A percentile compares a stretch with the other conserved stretches of the same genome.
These are phyloP conservation scores for Toxonevra muliebris DNA, from an alignment of 2,888 invertebrate genomes.

Conservation along the genomic window DNA sequence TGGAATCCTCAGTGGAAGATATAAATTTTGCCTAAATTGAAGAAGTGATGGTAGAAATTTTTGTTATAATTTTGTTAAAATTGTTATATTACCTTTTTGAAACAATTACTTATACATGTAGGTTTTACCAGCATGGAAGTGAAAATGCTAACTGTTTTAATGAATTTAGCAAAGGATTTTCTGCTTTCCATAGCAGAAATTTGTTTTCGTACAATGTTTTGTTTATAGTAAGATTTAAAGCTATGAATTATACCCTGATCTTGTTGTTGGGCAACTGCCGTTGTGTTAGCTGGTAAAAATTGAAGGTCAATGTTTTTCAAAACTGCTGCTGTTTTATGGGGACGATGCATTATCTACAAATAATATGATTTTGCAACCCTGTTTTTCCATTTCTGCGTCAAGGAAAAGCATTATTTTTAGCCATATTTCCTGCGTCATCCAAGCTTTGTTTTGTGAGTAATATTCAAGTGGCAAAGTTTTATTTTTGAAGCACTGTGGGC, in stretches of 20 bases:
- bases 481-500: constrained; percentile 33
- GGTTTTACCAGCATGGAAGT: too few species aligned
- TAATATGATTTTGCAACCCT: constrained; percentile 36
- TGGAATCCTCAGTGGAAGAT: too few species aligned
- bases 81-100: too few species aligned
- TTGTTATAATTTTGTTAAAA: too few species aligned
- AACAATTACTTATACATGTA: too few species aligned
- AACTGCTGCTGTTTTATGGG: constrained; percentile 30
- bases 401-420: constrained; percentile 31
- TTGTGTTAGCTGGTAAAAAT: constrained; percentile 35
- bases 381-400: constrained; percentile 36
- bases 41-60: too few species aligned
- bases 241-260: constrained; percentile 27
- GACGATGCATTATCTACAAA: constrained; percentile 38
- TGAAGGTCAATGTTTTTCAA: constrained; percentile 35
- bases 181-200: constrained; percentile 33
- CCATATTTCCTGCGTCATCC: constrained; percentile 39
- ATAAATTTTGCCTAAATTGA: too few species aligned
- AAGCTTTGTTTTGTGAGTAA: constrained; percentile 34
- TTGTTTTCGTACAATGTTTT: constrained; percentile 36
- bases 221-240: constrained; percentile 34
- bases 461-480: constrained; percentile 35
- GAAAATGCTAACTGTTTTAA: constrained; percentile 30
- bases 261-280: too few species aligned
- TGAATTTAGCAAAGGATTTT: constrained; percentile 31